A percentile compares a stretch with the other conserved stretches of the same genome.
phyloP scores from a whole-genome alignment of 2,888 invertebrate species.

The Pristionchus entomophagus region DNA sequence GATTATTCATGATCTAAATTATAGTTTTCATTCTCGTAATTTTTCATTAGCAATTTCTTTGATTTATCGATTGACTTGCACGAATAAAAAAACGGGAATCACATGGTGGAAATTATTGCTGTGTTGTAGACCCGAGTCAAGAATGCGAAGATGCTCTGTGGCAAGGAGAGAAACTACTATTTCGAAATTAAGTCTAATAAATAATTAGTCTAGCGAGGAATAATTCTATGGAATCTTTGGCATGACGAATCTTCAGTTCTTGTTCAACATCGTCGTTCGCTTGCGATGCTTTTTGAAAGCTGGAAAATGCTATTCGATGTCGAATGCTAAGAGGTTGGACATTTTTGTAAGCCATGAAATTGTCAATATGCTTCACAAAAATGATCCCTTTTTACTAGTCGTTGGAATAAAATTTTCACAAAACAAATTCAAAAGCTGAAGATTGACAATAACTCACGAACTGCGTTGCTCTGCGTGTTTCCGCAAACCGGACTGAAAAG shows the following conservation, averaged over 20 bases:
- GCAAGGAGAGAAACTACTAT: background rate
- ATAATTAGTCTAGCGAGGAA: background rate
- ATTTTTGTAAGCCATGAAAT: no score
- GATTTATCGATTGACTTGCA: conserved; percentile 3
- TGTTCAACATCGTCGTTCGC: conserved; percentile 17
- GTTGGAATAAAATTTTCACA: no score
- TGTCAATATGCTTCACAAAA: no score
- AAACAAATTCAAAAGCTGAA: background rate
- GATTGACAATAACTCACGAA: conserved; percentile 2
- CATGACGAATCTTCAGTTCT: background rate
- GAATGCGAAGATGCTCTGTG: background rate
- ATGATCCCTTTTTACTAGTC: no score
- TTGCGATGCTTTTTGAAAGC: conserved; percentile 26
- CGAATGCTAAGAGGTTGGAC: no score
- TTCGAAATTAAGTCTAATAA: background rate
- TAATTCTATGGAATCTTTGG: background rate
- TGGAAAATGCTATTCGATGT: no score
- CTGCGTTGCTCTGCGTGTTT: background rate
- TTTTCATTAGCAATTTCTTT: background rate
- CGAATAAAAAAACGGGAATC: background rate
- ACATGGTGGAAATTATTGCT: conserved; percentile 2
- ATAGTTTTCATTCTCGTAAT: no score
- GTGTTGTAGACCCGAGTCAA: background rate
- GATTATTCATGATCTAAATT: no score
- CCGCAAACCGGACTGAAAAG: conserved; percentile 15